Evolutionary conservation across 1,140 invertebrate species (phyloP), one percentile per base, ranked within the genome.

Genomic region (Agrilus planipennis): DNA sequence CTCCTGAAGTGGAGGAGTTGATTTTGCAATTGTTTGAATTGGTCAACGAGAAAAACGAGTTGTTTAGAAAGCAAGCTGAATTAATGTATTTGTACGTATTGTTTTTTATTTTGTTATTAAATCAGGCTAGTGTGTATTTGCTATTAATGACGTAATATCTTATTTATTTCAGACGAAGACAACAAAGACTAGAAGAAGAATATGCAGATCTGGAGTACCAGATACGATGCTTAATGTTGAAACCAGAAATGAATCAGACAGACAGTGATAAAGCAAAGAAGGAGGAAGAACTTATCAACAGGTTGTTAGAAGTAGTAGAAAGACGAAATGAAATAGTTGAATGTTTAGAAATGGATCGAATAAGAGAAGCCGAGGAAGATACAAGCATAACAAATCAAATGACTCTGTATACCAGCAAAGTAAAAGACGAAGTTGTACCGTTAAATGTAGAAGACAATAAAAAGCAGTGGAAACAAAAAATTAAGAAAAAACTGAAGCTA

Each of bases 21-120:
- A 84, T 95, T 45, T 69, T 92, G 45, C 85, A 92, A 58, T 70
- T 94, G 38, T 94, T 92, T 64, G 79, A 88, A 55, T 67, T 94
- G 35, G 87, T 95, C 29, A 93, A 92, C 58, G 86, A 93, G 60
- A 94, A 93, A 62, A 94, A 94, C 61, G 88, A 92, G 57, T 68
- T 94, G 36, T 90, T 93, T 52, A 72, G 90, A 42, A 76, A 84
- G 49, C 90, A 94, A 63, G 83, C 89, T 2, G 91, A 96, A 67
- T 68, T 94, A 2, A 91, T 91, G 78, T 87, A 91, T 52, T 70
- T 90, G 73, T 81, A 69, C 76, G 80, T 79, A 23, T 41, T 16
- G 16, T 4, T 35, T 4, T 42, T 11, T 3, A 20, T 6, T 14
- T 35, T 12, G 23, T 18, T 37, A 4, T 18, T 12, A 3, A 11